phyloP scores from a whole-genome alignment of 2,888 invertebrate genomes.

The Clunio marinus region DNA sequence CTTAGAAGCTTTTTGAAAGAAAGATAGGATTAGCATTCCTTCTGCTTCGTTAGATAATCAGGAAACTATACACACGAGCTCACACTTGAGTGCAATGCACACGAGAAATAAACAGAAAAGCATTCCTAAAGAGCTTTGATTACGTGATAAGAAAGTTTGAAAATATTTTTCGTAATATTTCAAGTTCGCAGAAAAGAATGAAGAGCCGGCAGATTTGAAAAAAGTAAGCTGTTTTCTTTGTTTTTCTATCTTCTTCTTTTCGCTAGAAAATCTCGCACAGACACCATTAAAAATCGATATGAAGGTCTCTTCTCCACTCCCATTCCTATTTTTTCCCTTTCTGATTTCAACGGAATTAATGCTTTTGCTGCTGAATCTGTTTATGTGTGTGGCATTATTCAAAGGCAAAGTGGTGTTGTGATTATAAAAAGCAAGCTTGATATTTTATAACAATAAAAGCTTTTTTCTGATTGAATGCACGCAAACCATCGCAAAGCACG shows the following conservation, averaged over 20 bases:
- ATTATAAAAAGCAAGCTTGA: background rate
- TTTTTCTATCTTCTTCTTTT: too few relatives aligned
- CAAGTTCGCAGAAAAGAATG: background rate
- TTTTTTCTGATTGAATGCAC: conserved; percentile 5
- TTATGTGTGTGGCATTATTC: background rate
- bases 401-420: background rate
- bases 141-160: conserved; percentile 22
- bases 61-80: background rate
- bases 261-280: conserved; percentile 12
- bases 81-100: background rate
- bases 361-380: background rate
- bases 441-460: background rate
- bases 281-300: conserved; percentile 35
- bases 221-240: background rate
- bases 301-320: background rate
- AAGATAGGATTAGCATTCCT: background rate
- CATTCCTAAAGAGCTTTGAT: background rate
- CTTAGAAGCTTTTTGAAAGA: too few relatives aligned
- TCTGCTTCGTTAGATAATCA: background rate
- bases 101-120: background rate
- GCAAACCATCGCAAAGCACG: background rate
- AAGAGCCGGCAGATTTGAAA: background rate
- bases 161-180: background rate
- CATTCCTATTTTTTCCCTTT: background rate
- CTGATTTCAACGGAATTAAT: background rate